A percentile compares a stretch with the other conserved stretches of the same genome.
These are phyloP conservation scores for Cryptoprocta ferox DNA, from an alignment of 2,797 vertebrate species.

Conservation along the genomic window DNA sequence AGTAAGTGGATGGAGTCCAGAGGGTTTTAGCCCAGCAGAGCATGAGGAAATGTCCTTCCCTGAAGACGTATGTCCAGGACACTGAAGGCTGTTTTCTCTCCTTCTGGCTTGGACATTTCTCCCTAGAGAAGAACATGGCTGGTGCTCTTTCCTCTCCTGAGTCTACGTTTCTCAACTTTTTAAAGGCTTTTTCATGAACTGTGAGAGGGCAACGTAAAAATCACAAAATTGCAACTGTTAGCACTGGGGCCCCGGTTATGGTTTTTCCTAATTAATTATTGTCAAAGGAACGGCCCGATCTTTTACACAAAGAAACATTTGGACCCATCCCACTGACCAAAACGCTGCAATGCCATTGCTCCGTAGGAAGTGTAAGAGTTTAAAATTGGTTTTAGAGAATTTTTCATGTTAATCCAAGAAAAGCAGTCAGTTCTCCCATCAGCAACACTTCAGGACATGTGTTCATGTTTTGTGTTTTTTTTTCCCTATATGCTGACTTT, in stretches of 20 bases:
- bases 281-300: not conserved
- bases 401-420: conserved; percentile 42
- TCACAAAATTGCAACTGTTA: not conserved
- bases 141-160: not conserved
- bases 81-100: not conserved
- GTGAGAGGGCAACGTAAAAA: not conserved
- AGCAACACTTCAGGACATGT: not conserved
- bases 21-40: not conserved
- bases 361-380: not conserved
- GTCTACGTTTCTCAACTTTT: not conserved
- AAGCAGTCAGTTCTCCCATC: conserved; percentile 2
- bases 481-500: not conserved
- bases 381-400: not conserved
- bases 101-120: not conserved
- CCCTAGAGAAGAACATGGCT: not conserved
- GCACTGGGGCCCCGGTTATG: not conserved
- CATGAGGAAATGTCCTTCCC: fast-evolving
- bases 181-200: not conserved
- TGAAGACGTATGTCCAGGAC: fast-evolving
- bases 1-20: not conserved
- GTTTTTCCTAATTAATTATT: not conserved
- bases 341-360: not conserved
- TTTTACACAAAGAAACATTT: not conserved
- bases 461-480: not conserved
- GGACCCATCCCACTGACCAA: not conserved